Evolutionary conservation across 64 coral and sea anemone genomes (phyloP).

Genomic region (Stylophora pistillata): DNA sequence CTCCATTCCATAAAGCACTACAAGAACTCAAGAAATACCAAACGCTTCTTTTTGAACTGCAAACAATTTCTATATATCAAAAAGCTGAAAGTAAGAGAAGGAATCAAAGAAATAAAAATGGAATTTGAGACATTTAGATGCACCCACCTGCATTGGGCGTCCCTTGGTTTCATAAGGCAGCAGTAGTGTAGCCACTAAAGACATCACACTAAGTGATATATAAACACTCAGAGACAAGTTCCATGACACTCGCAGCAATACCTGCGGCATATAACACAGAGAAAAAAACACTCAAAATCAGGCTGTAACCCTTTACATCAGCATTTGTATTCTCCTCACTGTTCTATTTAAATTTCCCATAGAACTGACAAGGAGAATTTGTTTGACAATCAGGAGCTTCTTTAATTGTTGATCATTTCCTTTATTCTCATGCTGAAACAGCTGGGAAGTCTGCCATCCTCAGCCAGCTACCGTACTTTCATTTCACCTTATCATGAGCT

Average conservation of each 20-base stretch:
- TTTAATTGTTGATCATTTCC: too few species aligned
- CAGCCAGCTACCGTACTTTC: too few species aligned
- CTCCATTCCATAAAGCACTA: not conserved
- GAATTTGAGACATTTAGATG: not conserved
- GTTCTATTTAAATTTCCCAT: not conserved
- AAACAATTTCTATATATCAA: too few species aligned
- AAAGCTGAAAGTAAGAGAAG: too few species aligned
- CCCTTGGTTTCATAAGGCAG: slow-evolving; percentile 68
- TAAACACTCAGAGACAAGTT: slow-evolving; percentile 52
- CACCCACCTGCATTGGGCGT: slow-evolving; percentile 52
- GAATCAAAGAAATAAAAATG: not conserved
- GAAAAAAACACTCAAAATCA: not conserved
- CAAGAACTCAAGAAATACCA: not conserved
- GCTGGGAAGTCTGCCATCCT: too few species aligned
- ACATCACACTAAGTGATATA: slow-evolving; percentile 14
- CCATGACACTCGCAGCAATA: slow-evolving; percentile 42
- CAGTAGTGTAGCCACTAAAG: slow-evolving; percentile 21
- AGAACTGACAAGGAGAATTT: too few species aligned
- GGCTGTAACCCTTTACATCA: not conserved
- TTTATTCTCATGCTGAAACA: too few species aligned
- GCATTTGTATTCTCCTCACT: not conserved
- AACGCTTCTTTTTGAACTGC: not conserved
- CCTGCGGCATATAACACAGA: not conserved
- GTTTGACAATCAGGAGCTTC: too few species aligned
- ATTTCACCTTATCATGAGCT: too few species aligned